Evolutionary conservation across 2,888 invertebrate species (phyloP), one percentile per base, ranked within the genome.

Genomic region (Chrysopilus asiliformis): DNA sequence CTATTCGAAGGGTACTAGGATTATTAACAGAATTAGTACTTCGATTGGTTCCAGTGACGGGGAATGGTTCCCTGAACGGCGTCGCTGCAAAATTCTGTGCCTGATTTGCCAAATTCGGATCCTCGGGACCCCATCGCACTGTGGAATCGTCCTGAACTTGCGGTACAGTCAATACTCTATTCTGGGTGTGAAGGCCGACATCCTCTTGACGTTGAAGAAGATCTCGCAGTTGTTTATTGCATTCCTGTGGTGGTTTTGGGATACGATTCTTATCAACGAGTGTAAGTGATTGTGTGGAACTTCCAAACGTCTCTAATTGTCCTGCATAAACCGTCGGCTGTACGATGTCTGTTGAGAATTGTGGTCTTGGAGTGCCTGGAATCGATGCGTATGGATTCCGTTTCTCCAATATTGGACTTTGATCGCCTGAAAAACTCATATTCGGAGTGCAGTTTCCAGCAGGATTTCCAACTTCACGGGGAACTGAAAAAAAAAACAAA

Each of bases 181-280:
- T 32, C 14, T 26, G 32, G n/a, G 24, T 29, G 13, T 34, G 34
- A 14, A 38, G 38, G 15, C 47, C 47, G 8, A 45, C 43, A 26
- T 67, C 73, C 41, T 82, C 79, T 50, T 82, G 83, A 33, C 82
- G 67, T 55, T 86, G 85, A 37, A 89, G 66, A 43, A 89, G 61
- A 55, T 87, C 86, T 18, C 87, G 65, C 29, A 89, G 66, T 52
- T 90, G 89, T 4, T 80, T 68, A 52, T 80, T 80, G 52, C 77
- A 68, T 49, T 74, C 72, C 15, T 34, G 34, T 22, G 41, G 41
- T 16, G n/a, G n/a, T 22, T 22, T 22, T 22, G 22, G 22, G 10
- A 22, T 22, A 8, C 7, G 10, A 22, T 7, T 7, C 22, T 22
- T 7, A 22, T 22, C 22, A 22, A 10, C 22, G 10, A 22, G 10